Percentiles rank a stretch among this genome's conserved stretches.
Conservation (phyloP, 2,113 vertebrate species). For the Gopherus evgoodei region DNA sequence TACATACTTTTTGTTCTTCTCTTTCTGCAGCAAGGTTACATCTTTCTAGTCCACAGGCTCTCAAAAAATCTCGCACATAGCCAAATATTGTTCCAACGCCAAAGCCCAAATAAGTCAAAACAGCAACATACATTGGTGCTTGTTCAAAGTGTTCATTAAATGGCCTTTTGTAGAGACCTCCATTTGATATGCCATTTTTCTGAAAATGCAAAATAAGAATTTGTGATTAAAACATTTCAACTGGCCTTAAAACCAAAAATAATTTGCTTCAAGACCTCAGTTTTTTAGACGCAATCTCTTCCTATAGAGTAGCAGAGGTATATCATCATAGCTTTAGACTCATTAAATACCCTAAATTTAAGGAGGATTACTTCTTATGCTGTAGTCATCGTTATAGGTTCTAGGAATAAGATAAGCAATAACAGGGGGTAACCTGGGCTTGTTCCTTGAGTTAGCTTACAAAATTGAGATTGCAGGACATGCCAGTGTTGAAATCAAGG, state of each 20-base stretch:
- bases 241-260: neutral
- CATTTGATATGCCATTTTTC: constrained; percentile 81
- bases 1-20: constrained; percentile 91
- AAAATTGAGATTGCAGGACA: neutral
- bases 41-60: constrained; percentile 91
- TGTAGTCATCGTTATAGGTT: neutral
- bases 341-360: neutral
- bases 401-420: neutral
- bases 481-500: neutral
- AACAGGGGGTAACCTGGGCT: neutral
- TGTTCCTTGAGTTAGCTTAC: neutral
- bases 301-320: neutral
- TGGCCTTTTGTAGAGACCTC: constrained; percentile 68
- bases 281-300: accelerated
- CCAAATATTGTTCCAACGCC: constrained; percentile 92
- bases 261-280: neutral
- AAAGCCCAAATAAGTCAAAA: constrained; percentile 92
- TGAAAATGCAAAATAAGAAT: constrained; percentile 76
- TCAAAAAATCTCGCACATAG: constrained; percentile 93
- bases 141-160: constrained; percentile 87
- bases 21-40: constrained; percentile 87
- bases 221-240: constrained; percentile 30
- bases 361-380: neutral
- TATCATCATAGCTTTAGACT: neutral
- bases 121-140: constrained; percentile 89